Evolutionary conservation across 92 coral and sea anemone species (phyloP).

Genomic region (Micromussa lordhowensis): DNA sequence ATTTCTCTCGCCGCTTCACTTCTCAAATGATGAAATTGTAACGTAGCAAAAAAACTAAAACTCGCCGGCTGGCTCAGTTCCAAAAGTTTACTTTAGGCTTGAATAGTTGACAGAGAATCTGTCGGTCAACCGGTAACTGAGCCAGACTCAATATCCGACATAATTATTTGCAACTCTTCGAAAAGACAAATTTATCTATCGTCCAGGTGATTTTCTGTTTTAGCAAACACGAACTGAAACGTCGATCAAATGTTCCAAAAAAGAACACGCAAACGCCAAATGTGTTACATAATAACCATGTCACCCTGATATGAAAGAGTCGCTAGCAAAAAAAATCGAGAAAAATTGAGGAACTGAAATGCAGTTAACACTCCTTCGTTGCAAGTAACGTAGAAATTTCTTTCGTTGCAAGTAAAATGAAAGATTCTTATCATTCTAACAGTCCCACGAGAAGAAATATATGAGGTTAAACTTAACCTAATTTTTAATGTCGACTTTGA

Average conservation of each 20-base stretch:
- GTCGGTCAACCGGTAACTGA: not conserved
- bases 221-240: not conserved
- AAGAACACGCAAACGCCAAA: not conserved
- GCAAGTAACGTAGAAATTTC: not conserved
- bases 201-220: constrained; percentile 1
- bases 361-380: not conserved
- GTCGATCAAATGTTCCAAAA: not conserved
- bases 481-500: not conserved
- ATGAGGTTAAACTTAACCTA: too few relatives aligned
- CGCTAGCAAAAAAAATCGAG: not conserved
- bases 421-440: not conserved
- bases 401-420: not conserved
- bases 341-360: not conserved
- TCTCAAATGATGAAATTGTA: not conserved
- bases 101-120: not conserved
- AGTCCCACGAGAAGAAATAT: not conserved
- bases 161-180: not conserved
- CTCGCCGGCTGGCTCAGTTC: not conserved
- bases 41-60: not conserved
- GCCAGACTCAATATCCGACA: not conserved
- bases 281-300: not conserved
- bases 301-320: not conserved
- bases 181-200: not conserved
- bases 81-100: not conserved
- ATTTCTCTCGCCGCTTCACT: not conserved